Percentiles rank a stretch among this genome's conserved stretches.
phyloP scores from a whole-genome alignment of 2,797 vertebrate species.

The Gymnocypris eckloni region DNA sequence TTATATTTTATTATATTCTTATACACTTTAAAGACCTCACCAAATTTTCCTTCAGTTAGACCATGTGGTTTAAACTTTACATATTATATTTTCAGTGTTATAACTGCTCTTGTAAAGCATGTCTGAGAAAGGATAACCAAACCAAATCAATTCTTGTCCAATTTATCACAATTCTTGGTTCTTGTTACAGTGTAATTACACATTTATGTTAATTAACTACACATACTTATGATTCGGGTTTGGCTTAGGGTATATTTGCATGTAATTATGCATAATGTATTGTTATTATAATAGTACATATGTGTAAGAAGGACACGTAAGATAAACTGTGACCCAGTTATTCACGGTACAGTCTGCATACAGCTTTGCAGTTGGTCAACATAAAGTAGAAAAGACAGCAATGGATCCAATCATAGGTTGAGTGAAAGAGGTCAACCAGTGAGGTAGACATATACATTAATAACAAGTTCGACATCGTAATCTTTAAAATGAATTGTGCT shows the following conservation, averaged over 20 bases:
- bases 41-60: not conserved
- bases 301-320: no score
- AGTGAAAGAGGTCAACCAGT: not conserved
- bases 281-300: not conserved
- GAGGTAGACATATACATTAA: not conserved
- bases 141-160: not conserved
- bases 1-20: not conserved
- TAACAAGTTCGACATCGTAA: not conserved
- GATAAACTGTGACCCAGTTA: no score
- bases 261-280: not conserved
- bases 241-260: not conserved
- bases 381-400: not conserved
- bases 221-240: not conserved
- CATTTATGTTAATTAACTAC: not conserved
- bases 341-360: no score
- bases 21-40: not conserved
- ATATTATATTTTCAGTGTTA: not conserved
- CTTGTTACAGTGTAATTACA: not conserved
- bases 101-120: not conserved
- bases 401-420: not conserved
- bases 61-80: not conserved
- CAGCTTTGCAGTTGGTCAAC: no score
- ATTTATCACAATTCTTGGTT: not conserved
- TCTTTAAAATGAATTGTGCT: not conserved
- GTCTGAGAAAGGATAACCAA: not conserved